Evolutionary conservation across 2,888 invertebrate genomes (phyloP), one percentile per base, ranked within the genome.

Genomic region (Subacronicta megacephala): DNA sequence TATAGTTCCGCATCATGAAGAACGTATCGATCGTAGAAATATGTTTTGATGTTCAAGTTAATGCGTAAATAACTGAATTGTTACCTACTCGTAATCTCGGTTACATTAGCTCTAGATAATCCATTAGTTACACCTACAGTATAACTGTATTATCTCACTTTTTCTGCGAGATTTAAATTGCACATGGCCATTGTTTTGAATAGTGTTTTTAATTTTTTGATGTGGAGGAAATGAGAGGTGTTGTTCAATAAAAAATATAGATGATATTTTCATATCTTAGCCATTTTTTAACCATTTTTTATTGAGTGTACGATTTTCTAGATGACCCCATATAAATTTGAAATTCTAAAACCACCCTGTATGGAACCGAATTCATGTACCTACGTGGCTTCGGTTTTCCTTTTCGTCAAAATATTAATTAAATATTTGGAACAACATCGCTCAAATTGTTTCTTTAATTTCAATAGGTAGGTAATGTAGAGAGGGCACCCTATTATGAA

Each of bases 401-500:
- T n/a, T n/a, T n/a, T n/a, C n/a, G n/a, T n/a, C n/a, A n/a, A n/a
- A n/a, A n/a, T n/a, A n/a, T n/a, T n/a, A n/a, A n/a, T 42, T 51
- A 0, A 13, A 36, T 12, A 40, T 3, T 18, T 3, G 20, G 13
- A 37, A 26, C 38, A 4, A 7, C 33, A 67, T 35, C 50, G 31
- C 35, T 55, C 43, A 65, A 46, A 18, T 56, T 18, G 36, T 65
- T 45, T 51, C 9, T 31, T 31, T n/a, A 1, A 10, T 50, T 33
- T 13, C 9, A 13, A 18, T 49, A 40, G 12, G 16, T 49, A 40
- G 12, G 16, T 46, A 40, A 18, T 33, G 62, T 62, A 64, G 62
- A 37, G 12, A 33, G 26, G 55, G 29, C 49, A 68, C 64, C 62
- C 44, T 64, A 68, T 64, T 64, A 13, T 53, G 7, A 53, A 67